These are phyloP conservation scores for Eubucco bourcierii DNA, from an alignment of 2,113 vertebrate genomes.

Conservation along the genomic window DNA sequence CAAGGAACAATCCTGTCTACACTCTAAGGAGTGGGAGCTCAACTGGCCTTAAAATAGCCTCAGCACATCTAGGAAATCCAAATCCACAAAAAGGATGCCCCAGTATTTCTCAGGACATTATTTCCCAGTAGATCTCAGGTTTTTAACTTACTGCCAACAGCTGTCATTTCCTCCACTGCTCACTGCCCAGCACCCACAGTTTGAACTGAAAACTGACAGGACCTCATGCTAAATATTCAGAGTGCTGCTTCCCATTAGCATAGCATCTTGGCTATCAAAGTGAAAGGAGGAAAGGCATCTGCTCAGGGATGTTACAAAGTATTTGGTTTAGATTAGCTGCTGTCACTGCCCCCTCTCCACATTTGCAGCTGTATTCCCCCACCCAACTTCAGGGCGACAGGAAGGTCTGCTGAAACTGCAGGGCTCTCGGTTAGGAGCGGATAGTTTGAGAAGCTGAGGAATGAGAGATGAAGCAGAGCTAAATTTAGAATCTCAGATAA, in stretches of 20 bases:
- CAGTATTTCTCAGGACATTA: neutral
- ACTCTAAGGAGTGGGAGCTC: neutral
- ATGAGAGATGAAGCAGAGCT: neutral
- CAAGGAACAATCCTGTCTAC: neutral
- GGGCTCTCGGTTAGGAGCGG: neutral
- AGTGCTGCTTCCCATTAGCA: neutral
- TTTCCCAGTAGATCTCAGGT: neutral
- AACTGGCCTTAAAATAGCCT: constrained; percentile 12
- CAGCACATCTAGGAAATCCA: neutral
- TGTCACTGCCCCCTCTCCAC: neutral
- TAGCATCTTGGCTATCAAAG: neutral
- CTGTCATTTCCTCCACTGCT: neutral
- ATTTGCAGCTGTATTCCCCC: neutral
- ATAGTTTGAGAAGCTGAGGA: neutral
- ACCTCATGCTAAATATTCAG: neutral
- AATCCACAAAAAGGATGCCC: neutral
- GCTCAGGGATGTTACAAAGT: neutral
- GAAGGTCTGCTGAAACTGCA: neutral
- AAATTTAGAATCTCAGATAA: neutral
- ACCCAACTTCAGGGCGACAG: neutral
- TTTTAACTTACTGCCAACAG: neutral
- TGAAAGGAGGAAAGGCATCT: neutral
- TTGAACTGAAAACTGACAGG: neutral
- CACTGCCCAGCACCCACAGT: neutral
- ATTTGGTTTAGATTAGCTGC: neutral